Conservation (phyloP, 2,888 invertebrate species). For the Agrochola litura region DNA sequence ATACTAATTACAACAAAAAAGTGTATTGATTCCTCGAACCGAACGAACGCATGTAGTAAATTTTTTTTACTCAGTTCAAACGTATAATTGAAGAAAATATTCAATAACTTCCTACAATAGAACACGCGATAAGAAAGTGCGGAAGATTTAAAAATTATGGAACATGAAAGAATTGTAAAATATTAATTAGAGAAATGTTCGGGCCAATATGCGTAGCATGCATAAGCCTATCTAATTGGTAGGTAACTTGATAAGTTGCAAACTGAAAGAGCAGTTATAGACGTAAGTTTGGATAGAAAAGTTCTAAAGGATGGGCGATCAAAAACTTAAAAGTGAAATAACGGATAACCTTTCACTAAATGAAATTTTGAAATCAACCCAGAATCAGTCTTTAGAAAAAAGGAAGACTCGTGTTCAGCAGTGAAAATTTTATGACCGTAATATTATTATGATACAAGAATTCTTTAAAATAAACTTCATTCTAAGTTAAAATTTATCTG, state of each 20-base stretch:
- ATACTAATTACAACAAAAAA: conserved; percentile 25
- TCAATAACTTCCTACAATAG: conserved; percentile 45
- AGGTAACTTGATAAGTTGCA: background rate
- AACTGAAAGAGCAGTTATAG: background rate
- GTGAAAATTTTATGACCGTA: background rate
- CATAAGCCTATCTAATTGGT: background rate
- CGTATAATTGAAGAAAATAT: conserved; percentile 62
- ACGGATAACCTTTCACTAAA: background rate
- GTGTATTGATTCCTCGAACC: conserved; percentile 30
- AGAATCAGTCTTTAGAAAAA: background rate
- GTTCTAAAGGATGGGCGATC: background rate
- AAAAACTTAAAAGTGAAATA: background rate
- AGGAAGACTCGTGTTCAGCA: background rate
- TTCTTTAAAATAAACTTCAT: background rate
- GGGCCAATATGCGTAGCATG: background rate
- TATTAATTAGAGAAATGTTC: background rate
- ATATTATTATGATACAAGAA: background rate
- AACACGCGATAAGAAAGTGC: conserved; percentile 53
- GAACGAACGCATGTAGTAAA: conserved; percentile 5
- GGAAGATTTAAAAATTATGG: conserved; percentile 37
- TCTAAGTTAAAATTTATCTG: background rate
- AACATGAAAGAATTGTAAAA: conserved; percentile 30
- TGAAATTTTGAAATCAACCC: background rate
- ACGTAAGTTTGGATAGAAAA: no score
- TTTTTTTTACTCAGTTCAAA: conserved; percentile 43